Evolutionary conservation across 2,113 vertebrate genomes (phyloP).

Genomic region (Myrmecobius fasciatus): DNA sequence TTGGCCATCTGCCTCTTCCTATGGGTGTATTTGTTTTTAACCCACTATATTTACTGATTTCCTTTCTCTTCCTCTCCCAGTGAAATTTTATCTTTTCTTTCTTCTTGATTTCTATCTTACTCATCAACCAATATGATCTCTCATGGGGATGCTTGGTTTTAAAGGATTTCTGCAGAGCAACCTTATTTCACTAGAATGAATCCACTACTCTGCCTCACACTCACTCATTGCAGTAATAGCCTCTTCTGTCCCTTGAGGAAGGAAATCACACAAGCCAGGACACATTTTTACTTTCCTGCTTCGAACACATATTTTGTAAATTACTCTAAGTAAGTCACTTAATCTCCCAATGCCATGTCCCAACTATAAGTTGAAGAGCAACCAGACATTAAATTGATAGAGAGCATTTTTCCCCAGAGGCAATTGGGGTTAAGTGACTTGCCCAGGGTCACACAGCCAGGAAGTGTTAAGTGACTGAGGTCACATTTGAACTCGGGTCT

Average conservation of each 20-base stretch:
- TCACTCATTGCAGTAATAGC: background rate
- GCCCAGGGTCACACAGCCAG: too few species aligned
- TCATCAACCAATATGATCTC: background rate
- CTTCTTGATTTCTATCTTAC: background rate
- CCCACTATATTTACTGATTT: background rate
- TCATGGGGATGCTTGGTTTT: background rate
- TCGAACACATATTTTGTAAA: too few species aligned
- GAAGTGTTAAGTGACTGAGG: too few species aligned
- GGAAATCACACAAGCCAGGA: background rate
- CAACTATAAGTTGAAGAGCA: too few species aligned
- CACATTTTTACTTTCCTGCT: too few species aligned
- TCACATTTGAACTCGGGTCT: too few species aligned
- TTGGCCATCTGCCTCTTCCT: background rate
- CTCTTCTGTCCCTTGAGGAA: background rate
- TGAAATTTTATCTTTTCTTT: background rate
- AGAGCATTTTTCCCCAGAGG: too few species aligned
- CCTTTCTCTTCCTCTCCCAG: background rate
- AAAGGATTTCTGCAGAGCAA: background rate
- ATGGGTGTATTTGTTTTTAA: background rate
- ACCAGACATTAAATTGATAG: too few species aligned
- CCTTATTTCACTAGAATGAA: background rate
- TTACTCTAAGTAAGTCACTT: too few species aligned
- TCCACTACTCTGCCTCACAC: background rate
- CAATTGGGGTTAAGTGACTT: too few species aligned
- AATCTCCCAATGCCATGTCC: too few species aligned